A percentile compares a stretch with the other conserved stretches of the same genome.
Conservation (phyloP, 2,888 invertebrate species). For the Chouioia cunea region DNA sequence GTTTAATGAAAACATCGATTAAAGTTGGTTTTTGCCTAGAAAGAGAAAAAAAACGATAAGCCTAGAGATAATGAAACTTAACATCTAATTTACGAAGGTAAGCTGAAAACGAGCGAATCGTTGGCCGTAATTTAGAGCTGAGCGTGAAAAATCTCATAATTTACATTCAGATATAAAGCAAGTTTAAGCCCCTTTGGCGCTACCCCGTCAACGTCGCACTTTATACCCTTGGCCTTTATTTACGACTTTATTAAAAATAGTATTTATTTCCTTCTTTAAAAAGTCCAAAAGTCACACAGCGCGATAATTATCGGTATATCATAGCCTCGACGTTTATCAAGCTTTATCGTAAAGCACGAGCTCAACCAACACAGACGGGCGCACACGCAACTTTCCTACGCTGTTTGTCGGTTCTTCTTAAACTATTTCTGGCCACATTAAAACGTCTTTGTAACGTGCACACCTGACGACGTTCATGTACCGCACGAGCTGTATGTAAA, state of each 20-base stretch:
- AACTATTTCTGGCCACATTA: conserved; percentile 38
- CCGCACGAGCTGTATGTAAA: background rate
- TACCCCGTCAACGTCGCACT: too few species aligned
- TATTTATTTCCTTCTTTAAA: background rate
- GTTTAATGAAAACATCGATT: too few species aligned
- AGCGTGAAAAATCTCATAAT: conserved; percentile 29
- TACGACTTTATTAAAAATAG: conserved; percentile 15
- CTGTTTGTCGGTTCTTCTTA: conserved; percentile 26
- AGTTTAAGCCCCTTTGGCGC: background rate
- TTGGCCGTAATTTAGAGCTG: too few species aligned
- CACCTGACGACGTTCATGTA: conserved; percentile 1
- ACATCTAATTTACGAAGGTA: too few species aligned
- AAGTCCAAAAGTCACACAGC: background rate
- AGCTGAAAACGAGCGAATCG: too few species aligned
- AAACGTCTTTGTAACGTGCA: conserved; percentile 24
- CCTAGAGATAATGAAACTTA: too few species aligned
- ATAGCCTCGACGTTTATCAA: conserved; percentile 18
- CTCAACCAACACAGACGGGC: too few species aligned
- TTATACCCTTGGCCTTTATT: background rate
- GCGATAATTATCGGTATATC: conserved; percentile 13
- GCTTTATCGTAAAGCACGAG: background rate
- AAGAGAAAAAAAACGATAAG: too few species aligned
- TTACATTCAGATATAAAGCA: conserved; percentile 24
- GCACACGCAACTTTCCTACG: background rate
- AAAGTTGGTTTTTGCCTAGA: too few species aligned